Evolutionary conservation across 2,888 invertebrate species (phyloP), one percentile per base, ranked within the genome.

Genomic region (Cephus pygmeus): DNA sequence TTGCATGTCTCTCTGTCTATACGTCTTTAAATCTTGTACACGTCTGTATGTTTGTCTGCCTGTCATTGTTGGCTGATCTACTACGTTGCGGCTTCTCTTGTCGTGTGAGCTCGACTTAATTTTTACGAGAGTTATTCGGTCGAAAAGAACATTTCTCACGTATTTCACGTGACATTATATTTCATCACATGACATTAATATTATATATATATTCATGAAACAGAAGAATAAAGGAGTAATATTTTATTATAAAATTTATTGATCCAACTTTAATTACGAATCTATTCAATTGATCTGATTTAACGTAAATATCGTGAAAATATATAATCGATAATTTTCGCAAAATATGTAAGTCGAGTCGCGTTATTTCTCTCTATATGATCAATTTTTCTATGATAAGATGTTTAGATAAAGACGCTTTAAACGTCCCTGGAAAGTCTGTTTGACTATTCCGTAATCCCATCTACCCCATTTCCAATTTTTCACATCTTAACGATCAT

Each of bases 301-400:
- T 12, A 34, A 34, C 74, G 36, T 33, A 23, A 74, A 74, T 33
- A 34, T n/a, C 30, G 9, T 33, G 35, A 73, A 34, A n/a, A 34
- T 12, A 73, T 12, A 35, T 35, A 3, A 12, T 35, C 35, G 35
- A 35, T 35, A 85, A 89, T 88, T 87, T 86, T 86, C 89, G 87
- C 88, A 87, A 71, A 30, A 84, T 84, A 85, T 83, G 79, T 82
- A 83, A 82, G 82, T 79, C 84, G 82, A 83, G 83, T 84, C 83
- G 85, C 81, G 84, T 87, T 87, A 82, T 88, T 86, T 87, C 85
- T 86, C 85, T 87, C 85, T 86, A 83, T 86, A 83, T 84, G 82
- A 85, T 81, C 84, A 82, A 86, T 84, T 84, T 82, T 84, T 34
- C 83, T 84, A 84, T 84, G 79, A 79, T 84, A 85, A 83, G 81